Evolutionary conservation across 1,140 invertebrate species (phyloP).

Genomic region (Ceratina calcarata): DNA sequence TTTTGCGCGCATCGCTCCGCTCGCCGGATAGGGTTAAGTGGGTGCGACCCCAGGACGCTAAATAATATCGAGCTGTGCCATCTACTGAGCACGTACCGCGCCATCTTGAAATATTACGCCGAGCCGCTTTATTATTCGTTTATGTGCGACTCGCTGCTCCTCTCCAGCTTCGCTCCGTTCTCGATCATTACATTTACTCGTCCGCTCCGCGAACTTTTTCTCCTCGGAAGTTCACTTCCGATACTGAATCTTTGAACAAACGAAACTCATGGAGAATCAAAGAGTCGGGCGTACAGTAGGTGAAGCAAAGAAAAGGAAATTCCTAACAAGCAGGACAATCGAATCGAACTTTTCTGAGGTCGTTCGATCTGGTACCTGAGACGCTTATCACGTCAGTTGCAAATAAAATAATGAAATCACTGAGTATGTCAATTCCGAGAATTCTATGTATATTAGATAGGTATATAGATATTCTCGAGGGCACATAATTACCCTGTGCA

Average conservation of each 20-base stretch:
- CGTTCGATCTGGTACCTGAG: too few species aligned
- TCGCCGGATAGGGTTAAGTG: conserved; percentile 76
- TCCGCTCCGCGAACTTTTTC: conserved; percentile 22
- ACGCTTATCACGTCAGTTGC: too few species aligned
- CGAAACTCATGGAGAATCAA: too few species aligned
- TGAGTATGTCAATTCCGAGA: too few species aligned
- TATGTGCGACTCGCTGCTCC: conserved; percentile 40
- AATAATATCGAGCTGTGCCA: conserved; percentile 78
- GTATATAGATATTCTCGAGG: too few species aligned
- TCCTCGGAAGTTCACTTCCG: background rate
- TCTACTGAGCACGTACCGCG: conserved; percentile 73
- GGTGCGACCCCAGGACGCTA: conserved; percentile 77
- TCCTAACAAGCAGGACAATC: too few species aligned
- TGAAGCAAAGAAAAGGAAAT: too few species aligned
- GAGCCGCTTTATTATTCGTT: conserved; percentile 67
- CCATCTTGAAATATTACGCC: conserved; percentile 76
- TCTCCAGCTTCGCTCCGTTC: background rate
- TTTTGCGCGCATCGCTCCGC: conserved; percentile 69
- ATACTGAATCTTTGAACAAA: too few species aligned
- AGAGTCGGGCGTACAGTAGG: too few species aligned
- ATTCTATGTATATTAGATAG: too few species aligned
- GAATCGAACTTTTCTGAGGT: too few species aligned
- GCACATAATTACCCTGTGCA: background rate
- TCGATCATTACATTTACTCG: conserved; percentile 31
- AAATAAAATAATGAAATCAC: too few species aligned